phyloP scores from a whole-genome alignment of 2,888 invertebrate species.

The Caenorhabditis sp. region DNA sequence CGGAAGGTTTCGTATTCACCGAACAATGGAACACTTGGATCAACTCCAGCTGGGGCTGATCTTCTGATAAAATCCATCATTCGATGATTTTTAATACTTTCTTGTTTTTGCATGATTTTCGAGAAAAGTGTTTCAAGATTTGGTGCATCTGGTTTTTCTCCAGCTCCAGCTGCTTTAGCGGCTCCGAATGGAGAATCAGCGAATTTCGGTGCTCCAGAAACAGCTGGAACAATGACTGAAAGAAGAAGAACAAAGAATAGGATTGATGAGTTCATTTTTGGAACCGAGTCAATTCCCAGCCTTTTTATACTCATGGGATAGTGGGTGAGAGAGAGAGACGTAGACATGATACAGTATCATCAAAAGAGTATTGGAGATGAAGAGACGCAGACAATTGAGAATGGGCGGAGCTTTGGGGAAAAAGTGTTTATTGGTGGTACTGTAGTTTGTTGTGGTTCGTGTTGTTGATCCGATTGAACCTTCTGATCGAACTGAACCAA shows the following conservation, averaged over 20 bases:
- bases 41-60: slow-evolving; percentile 50
- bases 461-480: neutral
- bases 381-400: slow-evolving; percentile 21
- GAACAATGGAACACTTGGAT: slow-evolving; percentile 42
- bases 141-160: slow-evolving; percentile 10
- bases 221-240: neutral
- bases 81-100: slow-evolving; percentile 39
- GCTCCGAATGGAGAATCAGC: slow-evolving; percentile 19
- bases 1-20: slow-evolving; percentile 55
- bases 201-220: slow-evolving; percentile 25
- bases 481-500: neutral
- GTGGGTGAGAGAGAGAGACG: slow-evolving; percentile 21
- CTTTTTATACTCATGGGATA: neutral
- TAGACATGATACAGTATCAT: slow-evolving; percentile 8
- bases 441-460: neutral
- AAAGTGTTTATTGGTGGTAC: slow-evolving; percentile 10
- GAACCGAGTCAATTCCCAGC: neutral
- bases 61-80: slow-evolving; percentile 46
- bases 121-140: slow-evolving; percentile 42
- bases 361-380: slow-evolving; percentile 7
- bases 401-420: slow-evolving; percentile 6
- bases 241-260: neutral
- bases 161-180: neutral
- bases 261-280: neutral
- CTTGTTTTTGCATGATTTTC: slow-evolving; percentile 44